Conservation (phyloP, 1,140 invertebrate species). For the Cotesia chilonis region DNA sequence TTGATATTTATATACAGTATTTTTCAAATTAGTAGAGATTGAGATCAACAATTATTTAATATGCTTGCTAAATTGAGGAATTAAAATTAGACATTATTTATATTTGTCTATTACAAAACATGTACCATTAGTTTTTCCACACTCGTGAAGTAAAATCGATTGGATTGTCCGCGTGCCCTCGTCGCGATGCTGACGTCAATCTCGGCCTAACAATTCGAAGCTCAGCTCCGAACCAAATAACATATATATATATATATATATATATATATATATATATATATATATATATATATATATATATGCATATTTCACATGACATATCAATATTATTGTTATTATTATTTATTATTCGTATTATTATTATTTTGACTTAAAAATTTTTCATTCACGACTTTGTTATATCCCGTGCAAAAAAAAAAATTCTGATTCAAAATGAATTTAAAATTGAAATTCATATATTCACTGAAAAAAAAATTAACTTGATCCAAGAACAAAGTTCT, state of each 20-base stretch:
- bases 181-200: conserved; percentile 39
- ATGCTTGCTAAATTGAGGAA: too few species aligned
- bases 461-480: too few species aligned
- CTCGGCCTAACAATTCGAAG: conserved; percentile 59
- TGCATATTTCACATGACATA: conserved; percentile 39
- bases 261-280: conserved; percentile 57
- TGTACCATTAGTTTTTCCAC: neutral
- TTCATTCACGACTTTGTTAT: too few species aligned
- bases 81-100: neutral
- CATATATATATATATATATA: conserved; percentile 63
- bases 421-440: too few species aligned
- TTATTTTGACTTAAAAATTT: neutral
- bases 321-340: conserved; percentile 3
- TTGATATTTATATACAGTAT: too few species aligned
- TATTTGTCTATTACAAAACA: neutral
- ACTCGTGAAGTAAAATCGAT: conserved; percentile 15
- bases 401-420: neutral
- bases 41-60: too few species aligned
- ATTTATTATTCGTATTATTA: neutral
- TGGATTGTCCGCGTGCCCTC: conserved; percentile 10
- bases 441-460: too few species aligned
- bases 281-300: conserved; percentile 64
- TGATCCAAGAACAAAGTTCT: too few species aligned
- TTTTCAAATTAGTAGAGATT: too few species aligned
- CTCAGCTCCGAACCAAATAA: conserved; percentile 62